A percentile compares a stretch with the other conserved stretches of the same genome.
phyloP scores from a whole-genome alignment of 2,797 vertebrate species.

The Mormyrus proboscirostris region DNA sequence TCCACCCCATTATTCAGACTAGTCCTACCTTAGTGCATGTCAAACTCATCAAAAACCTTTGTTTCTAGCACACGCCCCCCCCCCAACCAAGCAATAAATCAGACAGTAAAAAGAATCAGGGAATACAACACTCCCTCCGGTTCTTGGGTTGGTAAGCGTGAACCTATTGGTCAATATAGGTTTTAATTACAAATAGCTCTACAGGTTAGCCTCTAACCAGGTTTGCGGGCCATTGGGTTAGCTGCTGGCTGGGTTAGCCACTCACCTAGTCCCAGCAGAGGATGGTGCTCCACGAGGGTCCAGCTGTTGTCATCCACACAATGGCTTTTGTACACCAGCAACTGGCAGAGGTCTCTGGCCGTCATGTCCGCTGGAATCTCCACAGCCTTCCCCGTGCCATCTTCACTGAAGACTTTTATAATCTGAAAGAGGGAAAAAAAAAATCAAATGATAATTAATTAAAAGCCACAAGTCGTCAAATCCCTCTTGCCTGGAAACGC shows the following conservation, averaged over 20 bases:
- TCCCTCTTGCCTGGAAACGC: neutral
- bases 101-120: neutral
- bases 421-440: slow-evolving; percentile 59
- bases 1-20: neutral
- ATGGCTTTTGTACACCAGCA: slow-evolving; percentile 94
- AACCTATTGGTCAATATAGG: neutral
- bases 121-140: neutral
- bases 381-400: slow-evolving; percentile 90
- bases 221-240: neutral
- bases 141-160: neutral
- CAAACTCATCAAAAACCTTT: neutral
- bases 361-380: slow-evolving; percentile 92
- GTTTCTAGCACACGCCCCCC: neutral
- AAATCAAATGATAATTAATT: neutral
- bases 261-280: slow-evolving; percentile 86
- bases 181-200: neutral
- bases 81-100: neutral
- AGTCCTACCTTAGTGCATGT: neutral
- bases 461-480: neutral
- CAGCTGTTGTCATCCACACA: slow-evolving; percentile 95
- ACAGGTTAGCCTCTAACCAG: neutral
- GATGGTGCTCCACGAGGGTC: slow-evolving; percentile 92
- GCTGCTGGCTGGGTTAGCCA: neutral
- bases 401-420: slow-evolving; percentile 93
- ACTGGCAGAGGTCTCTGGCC: slow-evolving; percentile 88